phyloP scores from a whole-genome alignment of 2,888 invertebrate genomes.

The Dryobota labecula region DNA sequence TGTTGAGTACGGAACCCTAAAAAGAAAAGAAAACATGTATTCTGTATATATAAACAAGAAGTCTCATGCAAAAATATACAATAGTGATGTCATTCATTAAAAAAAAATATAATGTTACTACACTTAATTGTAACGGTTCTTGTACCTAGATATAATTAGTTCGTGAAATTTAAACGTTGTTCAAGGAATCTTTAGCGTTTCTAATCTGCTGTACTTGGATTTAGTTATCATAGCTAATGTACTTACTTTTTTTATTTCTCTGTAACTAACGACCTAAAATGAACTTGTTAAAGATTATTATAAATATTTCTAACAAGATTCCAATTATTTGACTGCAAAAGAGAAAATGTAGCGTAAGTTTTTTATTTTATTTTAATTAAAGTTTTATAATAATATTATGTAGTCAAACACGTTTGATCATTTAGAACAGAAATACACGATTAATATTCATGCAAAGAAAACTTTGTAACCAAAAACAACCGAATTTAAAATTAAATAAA shows the following conservation, averaged over 20 bases:
- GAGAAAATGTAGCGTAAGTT: background rate
- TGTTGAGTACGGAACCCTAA: too few species aligned
- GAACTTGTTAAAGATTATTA: background rate
- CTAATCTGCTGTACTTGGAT: conserved; percentile 36
- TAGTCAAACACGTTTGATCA: background rate
- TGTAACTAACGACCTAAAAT: conserved; percentile 3
- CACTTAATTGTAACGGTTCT: conserved; percentile 17
- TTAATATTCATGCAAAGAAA: background rate
- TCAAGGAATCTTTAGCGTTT: conserved; percentile 55
- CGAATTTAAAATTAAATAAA: too few species aligned
- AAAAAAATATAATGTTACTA: background rate
- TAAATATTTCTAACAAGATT: background rate
- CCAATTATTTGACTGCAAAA: background rate
- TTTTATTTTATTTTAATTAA: background rate
- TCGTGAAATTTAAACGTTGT: conserved; percentile 49
- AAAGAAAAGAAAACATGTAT: too few species aligned
- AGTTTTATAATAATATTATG: conserved; percentile 9
- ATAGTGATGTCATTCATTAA: background rate
- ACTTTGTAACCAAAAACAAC: too few species aligned
- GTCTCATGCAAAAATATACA: background rate
- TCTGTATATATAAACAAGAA: too few species aligned
- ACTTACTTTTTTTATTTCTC: background rate
- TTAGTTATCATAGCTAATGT: conserved; percentile 11
- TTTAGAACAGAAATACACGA: background rate
- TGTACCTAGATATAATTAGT: conserved; percentile 37